Conservation (phyloP, 2,113 vertebrate genomes). For the Stigmatopora nigra region DNA sequence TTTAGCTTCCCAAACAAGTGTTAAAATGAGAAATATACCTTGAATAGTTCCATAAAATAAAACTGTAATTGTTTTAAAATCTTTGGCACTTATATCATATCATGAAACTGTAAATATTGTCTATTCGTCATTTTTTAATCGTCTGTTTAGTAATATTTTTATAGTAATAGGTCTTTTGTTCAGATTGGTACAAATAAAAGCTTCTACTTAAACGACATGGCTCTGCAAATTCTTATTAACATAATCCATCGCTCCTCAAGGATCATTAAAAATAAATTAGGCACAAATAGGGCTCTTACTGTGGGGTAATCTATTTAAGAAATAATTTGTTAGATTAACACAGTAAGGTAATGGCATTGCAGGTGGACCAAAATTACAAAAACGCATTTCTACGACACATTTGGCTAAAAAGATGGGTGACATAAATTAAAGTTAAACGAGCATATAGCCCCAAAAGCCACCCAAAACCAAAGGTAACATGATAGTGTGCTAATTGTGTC, state of each 20-base stretch:
- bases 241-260: neutral
- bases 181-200: slow-evolving; percentile 6
- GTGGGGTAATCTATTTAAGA: slow-evolving; percentile 16
- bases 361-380: neutral
- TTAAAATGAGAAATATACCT: slow-evolving; percentile 4
- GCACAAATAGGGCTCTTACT: slow-evolving; percentile 10
- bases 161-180: neutral
- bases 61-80: neutral
- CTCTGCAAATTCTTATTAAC: neutral
- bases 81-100: neutral
- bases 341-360: neutral
- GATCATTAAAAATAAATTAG: slow-evolving; percentile 47
- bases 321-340: neutral
- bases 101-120: too few species aligned
- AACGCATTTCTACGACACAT: too few species aligned
- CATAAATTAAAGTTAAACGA: too few species aligned
- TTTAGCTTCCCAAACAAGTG: neutral
- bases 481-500: neutral
- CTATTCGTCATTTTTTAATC: too few species aligned
- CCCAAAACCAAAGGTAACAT: neutral
- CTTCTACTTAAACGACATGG: slow-evolving; percentile 7
- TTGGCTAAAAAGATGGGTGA: too few species aligned
- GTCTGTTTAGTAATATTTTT: too few species aligned
- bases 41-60: neutral
- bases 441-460: neutral